A percentile compares a stretch with the other conserved stretches of the same genome.
These are phyloP conservation scores for Napeogenes sylphis DNA, from an alignment of 2,888 invertebrate species.

Conservation along the genomic window DNA sequence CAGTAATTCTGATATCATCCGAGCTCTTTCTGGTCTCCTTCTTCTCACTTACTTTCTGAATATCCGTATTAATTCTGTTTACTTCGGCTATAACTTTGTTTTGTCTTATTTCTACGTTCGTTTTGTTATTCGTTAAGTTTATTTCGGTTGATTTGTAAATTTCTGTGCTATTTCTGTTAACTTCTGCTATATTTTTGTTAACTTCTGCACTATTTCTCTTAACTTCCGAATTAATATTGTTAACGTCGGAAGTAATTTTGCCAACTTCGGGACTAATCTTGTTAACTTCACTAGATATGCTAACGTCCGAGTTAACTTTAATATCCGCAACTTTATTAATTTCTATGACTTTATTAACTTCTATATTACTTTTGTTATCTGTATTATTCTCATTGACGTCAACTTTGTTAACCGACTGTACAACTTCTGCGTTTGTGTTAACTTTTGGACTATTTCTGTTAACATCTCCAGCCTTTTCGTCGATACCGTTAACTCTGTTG, in stretches of 20 bases:
- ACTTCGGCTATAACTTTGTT: slow-evolving; percentile 9
- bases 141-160: slow-evolving; percentile 13
- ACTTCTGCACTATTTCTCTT: slow-evolving; percentile 21
- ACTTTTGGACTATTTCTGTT: slow-evolving; percentile 9
- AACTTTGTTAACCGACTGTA: not conserved
- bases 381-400: slow-evolving; percentile 24
- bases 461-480: slow-evolving; percentile 5
- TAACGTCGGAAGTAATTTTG: slow-evolving; percentile 16
- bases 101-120: slow-evolving; percentile 5
- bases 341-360: slow-evolving; percentile 25
- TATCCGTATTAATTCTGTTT: slow-evolving; percentile 17
- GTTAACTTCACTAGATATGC: slow-evolving; percentile 24
- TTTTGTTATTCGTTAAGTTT: slow-evolving; percentile 1
- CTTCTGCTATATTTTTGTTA: slow-evolving; percentile 18
- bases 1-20: slow-evolving; percentile 27
- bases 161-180: slow-evolving; percentile 17
- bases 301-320: slow-evolving; percentile 25
- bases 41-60: slow-evolving; percentile 10
- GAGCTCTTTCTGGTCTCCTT: slow-evolving; percentile 28
- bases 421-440: slow-evolving; percentile 8
- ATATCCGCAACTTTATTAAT: slow-evolving; percentile 7
- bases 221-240: slow-evolving; percentile 22
- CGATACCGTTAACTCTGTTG: slow-evolving; percentile 30
- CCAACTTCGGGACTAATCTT: slow-evolving; percentile 27
- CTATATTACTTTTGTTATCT: slow-evolving; percentile 22